Conservation (phyloP, 2,888 invertebrate species). For the Polyommatus icarus region DNA sequence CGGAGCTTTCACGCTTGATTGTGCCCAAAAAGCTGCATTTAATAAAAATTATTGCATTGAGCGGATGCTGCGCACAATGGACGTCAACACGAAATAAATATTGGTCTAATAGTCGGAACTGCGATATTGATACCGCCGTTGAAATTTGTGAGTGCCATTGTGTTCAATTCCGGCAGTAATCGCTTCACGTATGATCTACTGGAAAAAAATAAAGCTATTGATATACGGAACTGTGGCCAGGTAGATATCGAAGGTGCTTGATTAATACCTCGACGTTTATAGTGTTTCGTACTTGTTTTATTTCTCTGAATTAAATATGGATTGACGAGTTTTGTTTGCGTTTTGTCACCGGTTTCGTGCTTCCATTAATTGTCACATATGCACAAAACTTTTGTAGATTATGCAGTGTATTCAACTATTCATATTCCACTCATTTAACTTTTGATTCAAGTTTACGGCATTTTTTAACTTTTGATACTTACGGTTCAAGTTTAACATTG, state of each 20-base stretch:
- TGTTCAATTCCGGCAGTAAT: slow-evolving; percentile 73
- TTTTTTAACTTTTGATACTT: not conserved
- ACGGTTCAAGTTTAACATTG: not conserved
- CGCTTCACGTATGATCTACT: slow-evolving; percentile 51
- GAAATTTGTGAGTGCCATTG: slow-evolving; percentile 70
- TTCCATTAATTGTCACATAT: not conserved
- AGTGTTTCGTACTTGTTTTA: not conserved
- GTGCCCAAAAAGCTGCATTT: slow-evolving; percentile 20
- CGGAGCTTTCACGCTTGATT: slow-evolving; percentile 14
- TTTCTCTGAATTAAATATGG: not conserved
- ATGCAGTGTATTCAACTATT: too few species aligned
- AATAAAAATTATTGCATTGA: slow-evolving; percentile 32
- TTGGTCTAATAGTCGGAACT: slow-evolving; percentile 74
- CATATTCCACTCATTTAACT: not conserved
- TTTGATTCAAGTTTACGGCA: too few species aligned
- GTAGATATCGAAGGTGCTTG: slow-evolving; percentile 61
- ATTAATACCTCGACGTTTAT: slow-evolving; percentile 18
- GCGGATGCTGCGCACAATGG: slow-evolving; percentile 52
- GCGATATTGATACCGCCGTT: slow-evolving; percentile 69
- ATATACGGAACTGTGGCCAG: slow-evolving; percentile 65
- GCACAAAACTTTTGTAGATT: not conserved
- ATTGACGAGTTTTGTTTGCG: not conserved
- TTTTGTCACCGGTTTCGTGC: not conserved
- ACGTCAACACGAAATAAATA: slow-evolving; percentile 69
- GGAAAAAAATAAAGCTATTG: slow-evolving; percentile 50